These are phyloP conservation scores for Plutomurus gul DNA, from an alignment of 1,140 invertebrate genomes.

Conservation along the genomic window DNA sequence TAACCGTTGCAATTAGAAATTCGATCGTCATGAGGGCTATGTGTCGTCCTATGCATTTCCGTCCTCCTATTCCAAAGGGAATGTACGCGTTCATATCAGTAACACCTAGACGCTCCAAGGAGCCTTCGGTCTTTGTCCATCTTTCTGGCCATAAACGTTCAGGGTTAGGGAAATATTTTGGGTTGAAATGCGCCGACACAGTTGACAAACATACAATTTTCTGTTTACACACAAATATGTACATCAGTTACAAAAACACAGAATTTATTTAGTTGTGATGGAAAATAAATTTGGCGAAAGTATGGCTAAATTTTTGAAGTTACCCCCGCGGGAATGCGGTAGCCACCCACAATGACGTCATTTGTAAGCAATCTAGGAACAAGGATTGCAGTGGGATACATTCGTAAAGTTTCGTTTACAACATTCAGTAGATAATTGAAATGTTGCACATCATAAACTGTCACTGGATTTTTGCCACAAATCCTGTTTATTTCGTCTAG, in stretches of 20 bases:
- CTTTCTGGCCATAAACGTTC: neutral
- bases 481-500: neutral
- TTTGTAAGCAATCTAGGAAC: neutral
- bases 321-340: neutral
- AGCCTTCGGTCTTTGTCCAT: neutral
- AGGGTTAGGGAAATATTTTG: neutral
- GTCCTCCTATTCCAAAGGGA: neutral
- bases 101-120: neutral
- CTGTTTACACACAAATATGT: too few species aligned
- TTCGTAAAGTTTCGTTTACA: neutral
- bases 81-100: neutral
- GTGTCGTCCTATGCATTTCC: neutral
- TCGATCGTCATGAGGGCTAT: neutral
- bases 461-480: neutral
- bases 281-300: too few species aligned
- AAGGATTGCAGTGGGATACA: neutral
- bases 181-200: neutral
- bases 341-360: neutral
- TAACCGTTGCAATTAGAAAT: neutral
- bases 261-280: too few species aligned
- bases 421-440: neutral
- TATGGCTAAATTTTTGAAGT: neutral
- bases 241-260: too few species aligned
- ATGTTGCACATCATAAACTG: neutral
- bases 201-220: neutral